Percentiles rank a stretch among this genome's conserved stretches.
Evolutionary conservation across 2,113 vertebrate species (phyloP).

Genomic region (Myrmophylax atrothorax): DNA sequence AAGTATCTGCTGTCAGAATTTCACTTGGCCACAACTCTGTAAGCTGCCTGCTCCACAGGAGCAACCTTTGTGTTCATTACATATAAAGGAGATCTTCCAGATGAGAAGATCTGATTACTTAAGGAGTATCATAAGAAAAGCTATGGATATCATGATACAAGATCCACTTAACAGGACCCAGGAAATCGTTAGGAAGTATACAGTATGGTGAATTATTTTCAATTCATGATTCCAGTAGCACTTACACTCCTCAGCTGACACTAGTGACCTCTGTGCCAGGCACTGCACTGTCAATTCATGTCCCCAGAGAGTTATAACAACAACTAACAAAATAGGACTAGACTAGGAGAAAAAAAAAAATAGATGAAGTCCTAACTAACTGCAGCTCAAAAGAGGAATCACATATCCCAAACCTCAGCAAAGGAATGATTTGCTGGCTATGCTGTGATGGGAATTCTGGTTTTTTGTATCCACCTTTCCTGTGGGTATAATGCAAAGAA

Average conservation of each 20-base stretch:
- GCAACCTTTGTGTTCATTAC: background rate
- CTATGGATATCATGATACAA: background rate
- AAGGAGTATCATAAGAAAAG: background rate
- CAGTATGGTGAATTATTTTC: background rate
- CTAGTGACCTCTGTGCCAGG: background rate
- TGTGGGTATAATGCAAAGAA: background rate
- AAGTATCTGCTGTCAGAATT: background rate
- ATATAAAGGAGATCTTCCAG: background rate
- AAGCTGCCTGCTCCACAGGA: background rate
- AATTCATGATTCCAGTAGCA: background rate
- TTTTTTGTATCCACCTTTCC: background rate
- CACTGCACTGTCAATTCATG: background rate
- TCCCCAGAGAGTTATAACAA: background rate
- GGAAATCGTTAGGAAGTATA: background rate
- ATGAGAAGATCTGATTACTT: background rate
- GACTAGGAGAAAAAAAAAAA: background rate
- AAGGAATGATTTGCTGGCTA: background rate
- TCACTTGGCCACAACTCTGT: background rate
- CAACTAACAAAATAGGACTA: background rate
- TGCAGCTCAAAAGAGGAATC: background rate
- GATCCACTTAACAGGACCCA: background rate
- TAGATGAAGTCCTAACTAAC: background rate
- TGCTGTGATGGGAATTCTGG: rapidly evolving
- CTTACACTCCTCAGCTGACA: rapidly evolving
- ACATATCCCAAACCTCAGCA: background rate